phyloP scores from a whole-genome alignment of 2,888 invertebrate species.

The Thymelicus lineola region DNA sequence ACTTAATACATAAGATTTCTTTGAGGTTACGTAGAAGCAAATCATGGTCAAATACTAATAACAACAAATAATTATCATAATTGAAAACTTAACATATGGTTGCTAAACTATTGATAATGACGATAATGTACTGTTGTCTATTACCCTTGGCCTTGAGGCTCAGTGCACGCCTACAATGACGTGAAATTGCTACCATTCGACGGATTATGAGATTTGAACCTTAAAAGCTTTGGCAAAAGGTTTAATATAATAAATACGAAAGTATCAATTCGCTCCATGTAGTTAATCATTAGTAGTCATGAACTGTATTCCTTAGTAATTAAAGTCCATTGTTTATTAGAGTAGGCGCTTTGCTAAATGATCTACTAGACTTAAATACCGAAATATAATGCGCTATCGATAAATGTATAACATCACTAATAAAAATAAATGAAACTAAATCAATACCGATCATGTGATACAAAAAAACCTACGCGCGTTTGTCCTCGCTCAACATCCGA shows the following conservation, averaged over 20 bases:
- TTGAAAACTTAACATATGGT: constrained; percentile 42
- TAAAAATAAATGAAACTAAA: not conserved
- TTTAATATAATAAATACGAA: not conserved
- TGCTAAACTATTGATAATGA: constrained; percentile 16
- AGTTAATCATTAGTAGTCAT: not conserved
- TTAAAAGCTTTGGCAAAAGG: not conserved
- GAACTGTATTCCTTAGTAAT: not conserved
- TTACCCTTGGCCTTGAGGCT: not conserved
- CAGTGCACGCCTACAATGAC: not conserved
- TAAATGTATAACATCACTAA: too few species aligned
- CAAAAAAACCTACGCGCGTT: constrained; percentile 50
- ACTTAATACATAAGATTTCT: too few species aligned
- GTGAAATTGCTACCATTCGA: not conserved
- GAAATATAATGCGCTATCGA: too few species aligned
- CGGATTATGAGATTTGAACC: not conserved
- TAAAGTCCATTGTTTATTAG: not conserved
- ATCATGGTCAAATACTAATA: too few species aligned
- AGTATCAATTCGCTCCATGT: not conserved
- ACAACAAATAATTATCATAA: constrained; percentile 33
- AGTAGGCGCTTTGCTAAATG: too few species aligned
- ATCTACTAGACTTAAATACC: too few species aligned
- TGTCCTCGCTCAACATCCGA: constrained; percentile 56
- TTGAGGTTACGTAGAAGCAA: too few species aligned
- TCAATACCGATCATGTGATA: not conserved
- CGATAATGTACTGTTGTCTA: constrained; percentile 1